Conservation (phyloP, 2,113 vertebrate species). For the Erythrocercus mccallii region DNA sequence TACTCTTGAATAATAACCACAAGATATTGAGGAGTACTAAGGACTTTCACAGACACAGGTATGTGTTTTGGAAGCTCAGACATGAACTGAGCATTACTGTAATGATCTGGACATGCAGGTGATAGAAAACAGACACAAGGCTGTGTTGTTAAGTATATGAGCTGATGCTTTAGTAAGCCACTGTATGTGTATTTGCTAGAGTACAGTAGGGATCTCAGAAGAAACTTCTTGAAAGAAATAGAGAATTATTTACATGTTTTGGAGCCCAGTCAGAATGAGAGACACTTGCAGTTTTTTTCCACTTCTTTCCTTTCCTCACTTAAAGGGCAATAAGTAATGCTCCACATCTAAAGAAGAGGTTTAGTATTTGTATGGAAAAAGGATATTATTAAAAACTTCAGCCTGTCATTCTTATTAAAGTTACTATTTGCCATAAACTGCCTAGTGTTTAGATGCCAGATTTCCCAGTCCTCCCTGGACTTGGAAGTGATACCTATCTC, state of each 20-base stretch:
- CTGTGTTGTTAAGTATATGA: neutral
- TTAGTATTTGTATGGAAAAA: neutral
- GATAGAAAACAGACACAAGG: neutral
- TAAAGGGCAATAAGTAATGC: neutral
- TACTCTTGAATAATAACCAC: neutral
- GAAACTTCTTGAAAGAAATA: neutral
- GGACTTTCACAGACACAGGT: neutral
- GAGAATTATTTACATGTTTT: neutral
- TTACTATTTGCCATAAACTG: neutral
- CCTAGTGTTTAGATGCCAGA: neutral
- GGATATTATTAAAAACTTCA: neutral
- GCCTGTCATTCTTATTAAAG: neutral
- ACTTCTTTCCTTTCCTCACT: neutral
- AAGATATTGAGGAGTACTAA: neutral
- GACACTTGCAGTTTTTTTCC: neutral
- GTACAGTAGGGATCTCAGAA: neutral
- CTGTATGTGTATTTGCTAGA: neutral
- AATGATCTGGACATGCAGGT: neutral
- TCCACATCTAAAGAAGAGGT: neutral
- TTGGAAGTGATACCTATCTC: neutral
- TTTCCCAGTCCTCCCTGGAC: neutral
- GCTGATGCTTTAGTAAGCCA: neutral
- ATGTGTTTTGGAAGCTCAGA: neutral
- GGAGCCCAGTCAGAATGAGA: neutral
- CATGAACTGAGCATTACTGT: neutral